These are phyloP conservation scores for Deroptyus accipitrinus DNA, from an alignment of 2,113 vertebrate genomes.

Conservation along the genomic window DNA sequence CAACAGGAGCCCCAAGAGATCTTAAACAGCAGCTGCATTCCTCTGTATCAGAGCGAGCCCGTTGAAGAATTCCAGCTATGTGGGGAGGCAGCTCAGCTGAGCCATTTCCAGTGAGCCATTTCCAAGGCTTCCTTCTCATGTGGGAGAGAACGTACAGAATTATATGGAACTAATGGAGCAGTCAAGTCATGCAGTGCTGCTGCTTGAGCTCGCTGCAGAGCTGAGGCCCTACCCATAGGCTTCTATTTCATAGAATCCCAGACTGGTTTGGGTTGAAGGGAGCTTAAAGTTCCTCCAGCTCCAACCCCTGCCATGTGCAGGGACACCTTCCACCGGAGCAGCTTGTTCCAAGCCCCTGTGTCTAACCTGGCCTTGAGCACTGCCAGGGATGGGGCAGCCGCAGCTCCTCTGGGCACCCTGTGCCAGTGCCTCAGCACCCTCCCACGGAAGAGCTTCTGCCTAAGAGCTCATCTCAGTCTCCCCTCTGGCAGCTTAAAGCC, in stretches of 20 bases:
- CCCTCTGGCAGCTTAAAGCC: too few relatives aligned
- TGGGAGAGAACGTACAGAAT: background rate
- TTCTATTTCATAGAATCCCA: background rate
- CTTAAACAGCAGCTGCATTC: background rate
- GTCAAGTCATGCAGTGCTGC: background rate
- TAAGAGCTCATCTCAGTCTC: too few relatives aligned
- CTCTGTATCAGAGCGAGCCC: background rate
- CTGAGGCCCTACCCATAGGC: background rate
- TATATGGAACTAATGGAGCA: background rate
- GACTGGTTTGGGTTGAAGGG: background rate
- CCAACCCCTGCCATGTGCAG: background rate
- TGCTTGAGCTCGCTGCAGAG: conserved; percentile 7
- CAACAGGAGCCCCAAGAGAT: background rate
- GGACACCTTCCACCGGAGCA: too few relatives aligned
- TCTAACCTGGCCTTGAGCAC: too few relatives aligned
- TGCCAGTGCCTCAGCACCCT: too few relatives aligned
- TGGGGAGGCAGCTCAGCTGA: background rate
- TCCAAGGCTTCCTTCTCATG: background rate
- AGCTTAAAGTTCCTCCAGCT: background rate
- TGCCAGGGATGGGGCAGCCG: too few relatives aligned
- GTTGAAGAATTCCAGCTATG: background rate
- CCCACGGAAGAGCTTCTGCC: too few relatives aligned
- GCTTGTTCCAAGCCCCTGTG: too few relatives aligned
- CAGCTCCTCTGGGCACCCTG: too few relatives aligned
- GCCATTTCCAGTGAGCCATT: background rate